Evolutionary conservation across 2,888 invertebrate genomes (phyloP), one percentile per base, ranked within the genome.

Genomic region (Clusia tigrina): DNA sequence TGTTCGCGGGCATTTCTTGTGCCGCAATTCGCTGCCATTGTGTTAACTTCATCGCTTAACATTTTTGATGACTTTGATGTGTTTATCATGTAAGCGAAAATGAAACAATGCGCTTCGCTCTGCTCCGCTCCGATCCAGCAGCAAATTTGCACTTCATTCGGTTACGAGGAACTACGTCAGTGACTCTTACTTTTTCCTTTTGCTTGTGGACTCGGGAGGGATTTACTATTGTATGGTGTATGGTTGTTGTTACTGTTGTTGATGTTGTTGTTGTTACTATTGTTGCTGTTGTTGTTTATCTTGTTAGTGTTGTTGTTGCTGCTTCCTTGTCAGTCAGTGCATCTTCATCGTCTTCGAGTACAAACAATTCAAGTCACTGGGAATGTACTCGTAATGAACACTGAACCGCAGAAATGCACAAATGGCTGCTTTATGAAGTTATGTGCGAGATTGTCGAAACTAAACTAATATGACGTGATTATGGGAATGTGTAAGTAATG

Each of bases 51-150:
- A 61, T 61, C 60, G 61, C 63, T 62, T 59, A 63, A 63, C 63
- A 59, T 66, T 66, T 62, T 62, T 66, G 66, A 63, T 66, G 66
- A 63, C 63, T 66, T 66, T 66, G 63, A 66, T 66, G 66, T 62
- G 63, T 66, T 66, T 62, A 64, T 66, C 66, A 62, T 63, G 63
- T 60, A 59, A 57, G 56, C n/a, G n/a, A 58, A 58, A 58, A 58
- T 58, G 46, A 37, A 54, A 65, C 62, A 58, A 54, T 57, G 54
- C 62, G 32, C 32, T 65, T 22, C 52, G 9, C 24, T n/a, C 38
- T 1, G 2, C 15, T 55, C 22, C 20, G 5, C 3, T 37, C 9
- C 23, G 22, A 32, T 9, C 17, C 24, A 54, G 63, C 12, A 53
- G 60, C 56, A 58, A 65, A 65, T 63, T 62, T 65, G 65, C 65